Percentiles rank a stretch among this genome's conserved stretches.
Evolutionary conservation across 1,140 invertebrate genomes (phyloP).

Genomic region (Aricia agestis): DNA sequence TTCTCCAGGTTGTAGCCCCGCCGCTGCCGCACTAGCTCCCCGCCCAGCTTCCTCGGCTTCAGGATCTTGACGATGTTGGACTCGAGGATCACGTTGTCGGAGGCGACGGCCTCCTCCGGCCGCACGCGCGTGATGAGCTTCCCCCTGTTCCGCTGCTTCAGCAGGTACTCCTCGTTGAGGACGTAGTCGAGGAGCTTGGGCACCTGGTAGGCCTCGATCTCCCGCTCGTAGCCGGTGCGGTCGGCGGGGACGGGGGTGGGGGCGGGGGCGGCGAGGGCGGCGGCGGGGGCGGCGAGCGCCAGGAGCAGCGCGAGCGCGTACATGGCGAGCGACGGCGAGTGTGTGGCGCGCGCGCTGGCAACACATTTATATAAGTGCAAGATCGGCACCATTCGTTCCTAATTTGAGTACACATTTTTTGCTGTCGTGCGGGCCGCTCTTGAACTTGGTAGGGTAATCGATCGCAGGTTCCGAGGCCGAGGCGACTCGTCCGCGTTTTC

Average conservation of each 20-base stretch:
- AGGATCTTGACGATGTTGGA: conserved; percentile 65
- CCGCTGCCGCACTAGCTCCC: conserved; percentile 54
- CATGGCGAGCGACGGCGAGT: conserved; percentile 62
- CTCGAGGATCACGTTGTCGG: conserved; percentile 69
- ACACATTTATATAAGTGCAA: conserved; percentile 67
- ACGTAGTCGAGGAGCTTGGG: conserved; percentile 52
- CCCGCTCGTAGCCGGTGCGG: conserved; percentile 60
- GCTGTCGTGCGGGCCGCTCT: conserved; percentile 45
- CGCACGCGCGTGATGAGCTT: conserved; percentile 58
- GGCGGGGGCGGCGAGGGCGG: conserved; percentile 43
- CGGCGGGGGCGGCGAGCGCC: conserved; percentile 40
- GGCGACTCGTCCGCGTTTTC: conserved; percentile 18
- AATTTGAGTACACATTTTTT: conserved; percentile 67
- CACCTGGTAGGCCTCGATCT: conserved; percentile 59
- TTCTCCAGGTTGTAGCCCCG: conserved; percentile 74
- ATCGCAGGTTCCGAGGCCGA: conserved; percentile 37
- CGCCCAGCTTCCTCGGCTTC: conserved; percentile 48
- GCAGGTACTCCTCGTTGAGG: conserved; percentile 51
- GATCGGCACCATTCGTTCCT: conserved; percentile 67
- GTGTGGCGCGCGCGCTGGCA: conserved; percentile 60
- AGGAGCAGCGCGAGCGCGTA: conserved; percentile 59
- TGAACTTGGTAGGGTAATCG: conserved; percentile 57
- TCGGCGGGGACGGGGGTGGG: conserved; percentile 36
- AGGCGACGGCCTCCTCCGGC: conserved; percentile 56
- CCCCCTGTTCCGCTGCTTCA: conserved; percentile 52